Conservation (phyloP, 2,113 vertebrate genomes). For the Porphyrio hochstetteri region DNA sequence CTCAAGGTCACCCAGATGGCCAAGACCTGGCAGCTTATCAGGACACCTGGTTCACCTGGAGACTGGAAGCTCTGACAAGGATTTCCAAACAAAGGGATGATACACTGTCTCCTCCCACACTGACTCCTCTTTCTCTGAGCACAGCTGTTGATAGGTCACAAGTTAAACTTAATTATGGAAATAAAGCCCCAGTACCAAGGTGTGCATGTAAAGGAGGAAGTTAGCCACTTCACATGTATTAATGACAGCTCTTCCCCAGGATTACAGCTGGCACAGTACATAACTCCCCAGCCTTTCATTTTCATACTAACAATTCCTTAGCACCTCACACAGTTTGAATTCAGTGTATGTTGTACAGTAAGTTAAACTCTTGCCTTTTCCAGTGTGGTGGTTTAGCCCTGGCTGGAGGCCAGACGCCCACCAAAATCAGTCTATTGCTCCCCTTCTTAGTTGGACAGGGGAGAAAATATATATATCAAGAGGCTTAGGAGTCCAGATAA, state of each 20-base stretch:
- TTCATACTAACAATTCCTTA: neutral
- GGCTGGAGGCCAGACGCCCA: no score
- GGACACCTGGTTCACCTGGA: neutral
- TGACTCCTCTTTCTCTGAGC: neutral
- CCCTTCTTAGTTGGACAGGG: no score
- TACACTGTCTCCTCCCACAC: neutral
- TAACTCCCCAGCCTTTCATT: neutral
- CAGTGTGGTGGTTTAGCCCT: no score
- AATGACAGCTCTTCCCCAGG: neutral
- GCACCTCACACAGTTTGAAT: neutral
- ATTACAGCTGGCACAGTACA: neutral
- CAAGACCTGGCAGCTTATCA: neutral
- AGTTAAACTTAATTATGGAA: neutral
- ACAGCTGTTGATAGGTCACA: neutral
- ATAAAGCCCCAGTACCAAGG: neutral
- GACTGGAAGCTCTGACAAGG: neutral
- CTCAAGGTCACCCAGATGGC: fast-evolving
- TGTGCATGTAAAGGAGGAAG: neutral
- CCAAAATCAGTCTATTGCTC: no score
- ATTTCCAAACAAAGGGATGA: neutral
- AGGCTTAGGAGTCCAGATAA: no score
- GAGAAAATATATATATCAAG: no score
- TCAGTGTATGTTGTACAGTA: neutral
- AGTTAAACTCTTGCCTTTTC: slow-evolving; percentile 85
- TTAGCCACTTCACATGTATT: neutral